Base-by-base conservation (phyloP, 2,113 vertebrate genomes). In the Prinia subflava region DNA sequence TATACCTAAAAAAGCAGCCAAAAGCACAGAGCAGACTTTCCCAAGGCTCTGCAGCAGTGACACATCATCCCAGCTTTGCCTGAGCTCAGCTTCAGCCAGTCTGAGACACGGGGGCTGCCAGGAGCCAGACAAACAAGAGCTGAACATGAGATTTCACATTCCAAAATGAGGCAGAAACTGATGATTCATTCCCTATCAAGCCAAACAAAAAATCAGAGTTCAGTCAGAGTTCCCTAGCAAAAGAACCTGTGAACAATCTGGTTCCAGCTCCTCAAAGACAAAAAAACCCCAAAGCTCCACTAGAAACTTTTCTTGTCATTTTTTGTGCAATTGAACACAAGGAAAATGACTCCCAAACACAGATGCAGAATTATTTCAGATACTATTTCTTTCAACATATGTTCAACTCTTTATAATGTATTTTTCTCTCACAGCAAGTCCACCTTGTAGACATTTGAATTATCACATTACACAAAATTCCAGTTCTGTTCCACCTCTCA, bases 61-160 rank as follows among this genome's bases (percentile, higher is more conserved):
- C 46, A 70, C 42, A 39, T 65, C 60, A 52, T 13, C 49, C 49
- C 44, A 59, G 44, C 62, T 65, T 52, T 0, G 3, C 42, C 39
- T 76, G 44, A 59, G 62, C 70, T n/a, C 0, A 0, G 53, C 53
- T 91, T 39, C 52, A 77, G 41, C n/a, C 31, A 21, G 4, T 28
- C 65, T 64, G 91, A 94, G 89, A 79, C 87, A 73, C 0, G 7
- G 91, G 74, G 91, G 78, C 74, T 92, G 91, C 25, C 17, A 90
- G 67, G 84, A 94, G 92, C 87, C 69, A 95, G 90, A 92, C 87
- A 86, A 89, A 82, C 75, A 77, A 57, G 85, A 83, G 75, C 37
- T 70, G 83, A 60, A 92, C 70, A 79, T 5, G 44, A 67, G 19
- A 76, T 52, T 64, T 95, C 87, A 81, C 85, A 28, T 68, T 23